Conservation (phyloP, 2,888 invertebrate species). For the Nephrotoma guestfalica region DNA sequence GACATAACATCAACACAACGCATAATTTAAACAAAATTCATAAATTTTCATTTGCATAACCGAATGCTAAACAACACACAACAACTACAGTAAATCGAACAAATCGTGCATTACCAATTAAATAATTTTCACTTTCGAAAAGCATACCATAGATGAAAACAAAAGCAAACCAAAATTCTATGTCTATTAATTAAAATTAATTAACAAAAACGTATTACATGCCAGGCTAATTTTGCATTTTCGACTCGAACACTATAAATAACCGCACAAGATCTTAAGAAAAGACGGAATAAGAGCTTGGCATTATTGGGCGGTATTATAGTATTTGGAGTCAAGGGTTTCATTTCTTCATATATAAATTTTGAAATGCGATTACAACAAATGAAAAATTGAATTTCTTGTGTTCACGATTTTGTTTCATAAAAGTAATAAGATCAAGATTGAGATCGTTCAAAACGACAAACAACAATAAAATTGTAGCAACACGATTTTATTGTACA, state of each 20-base stretch:
- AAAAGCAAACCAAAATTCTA: neutral
- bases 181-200: neutral
- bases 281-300: neutral
- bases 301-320: neutral
- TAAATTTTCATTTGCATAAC: neutral
- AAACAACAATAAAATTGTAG: neutral
- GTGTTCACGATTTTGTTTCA: neutral
- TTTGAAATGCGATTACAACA: neutral
- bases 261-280: neutral
- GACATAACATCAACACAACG: neutral
- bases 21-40: neutral
- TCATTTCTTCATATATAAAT: neutral
- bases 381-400: neutral
- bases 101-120: neutral
- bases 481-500: neutral
- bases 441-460: neutral
- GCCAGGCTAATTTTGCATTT: neutral
- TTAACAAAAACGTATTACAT: neutral
- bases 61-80: neutral
- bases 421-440: neutral
- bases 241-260: neutral
- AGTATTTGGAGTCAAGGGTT: neutral
- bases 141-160: neutral
- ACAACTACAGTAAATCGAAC: neutral
- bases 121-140: neutral